Evolutionary conservation across 2,797 vertebrate genomes (phyloP).

Genomic region (Huso huso): DNA sequence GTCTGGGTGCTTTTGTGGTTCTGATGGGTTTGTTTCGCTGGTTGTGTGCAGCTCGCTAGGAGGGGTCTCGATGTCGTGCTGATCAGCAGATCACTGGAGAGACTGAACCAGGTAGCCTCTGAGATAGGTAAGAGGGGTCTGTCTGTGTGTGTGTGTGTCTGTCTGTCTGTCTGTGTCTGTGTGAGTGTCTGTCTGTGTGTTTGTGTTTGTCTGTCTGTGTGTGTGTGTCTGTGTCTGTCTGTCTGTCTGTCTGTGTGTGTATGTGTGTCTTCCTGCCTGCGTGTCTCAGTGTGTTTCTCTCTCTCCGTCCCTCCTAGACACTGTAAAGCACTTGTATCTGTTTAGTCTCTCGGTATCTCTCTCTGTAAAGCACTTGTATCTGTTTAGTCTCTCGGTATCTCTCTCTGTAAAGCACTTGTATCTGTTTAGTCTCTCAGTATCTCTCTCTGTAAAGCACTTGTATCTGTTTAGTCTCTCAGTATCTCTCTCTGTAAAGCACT

Average conservation of each 20-base stretch:
- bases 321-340: background rate
- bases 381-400: too few species aligned
- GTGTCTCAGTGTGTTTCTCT: background rate
- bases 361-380: too few species aligned
- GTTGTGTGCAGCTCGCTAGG: slow-evolving; percentile 52
- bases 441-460: too few species aligned
- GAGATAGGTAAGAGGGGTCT: slow-evolving; percentile 46
- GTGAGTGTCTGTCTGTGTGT: background rate
- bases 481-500: too few species aligned
- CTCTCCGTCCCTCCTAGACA: background rate
- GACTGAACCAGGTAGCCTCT: slow-evolving; percentile 46
- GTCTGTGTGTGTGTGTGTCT: background rate
- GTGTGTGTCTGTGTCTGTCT: too few species aligned
- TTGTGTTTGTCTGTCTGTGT: background rate
- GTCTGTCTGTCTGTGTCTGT: background rate
- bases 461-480: too few species aligned
- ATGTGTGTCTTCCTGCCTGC: too few species aligned
- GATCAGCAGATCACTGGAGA: slow-evolving; percentile 56
- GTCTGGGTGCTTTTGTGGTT: background rate
- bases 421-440: too few species aligned
- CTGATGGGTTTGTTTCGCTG: slow-evolving; percentile 4
- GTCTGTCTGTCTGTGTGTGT: too few species aligned
- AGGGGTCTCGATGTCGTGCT: slow-evolving; percentile 65
- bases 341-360: too few species aligned
- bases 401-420: too few species aligned